These are phyloP conservation scores for Tenualosa ilisha DNA, from an alignment of 2,797 vertebrate genomes.

Conservation along the genomic window DNA sequence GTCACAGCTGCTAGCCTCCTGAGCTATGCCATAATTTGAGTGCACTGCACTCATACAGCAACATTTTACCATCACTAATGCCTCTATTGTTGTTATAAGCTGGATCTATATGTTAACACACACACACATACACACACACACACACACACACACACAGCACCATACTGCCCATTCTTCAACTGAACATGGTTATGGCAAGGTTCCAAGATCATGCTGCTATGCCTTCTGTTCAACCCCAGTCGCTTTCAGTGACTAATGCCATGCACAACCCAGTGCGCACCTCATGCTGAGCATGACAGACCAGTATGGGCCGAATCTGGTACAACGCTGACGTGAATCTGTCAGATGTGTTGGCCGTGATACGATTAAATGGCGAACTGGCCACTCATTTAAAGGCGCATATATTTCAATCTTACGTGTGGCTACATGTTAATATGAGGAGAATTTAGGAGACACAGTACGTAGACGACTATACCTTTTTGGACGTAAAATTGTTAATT, in stretches of 20 bases:
- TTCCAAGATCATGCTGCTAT: slow-evolving; percentile 7
- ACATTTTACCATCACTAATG: not conserved
- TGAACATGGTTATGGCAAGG: not conserved
- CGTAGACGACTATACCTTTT: not conserved
- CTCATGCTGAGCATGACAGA: slow-evolving; percentile 9
- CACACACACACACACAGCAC: not conserved
- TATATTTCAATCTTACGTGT: not conserved
- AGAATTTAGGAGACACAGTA: not conserved
- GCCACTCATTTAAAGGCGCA: not conserved
- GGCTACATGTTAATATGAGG: not conserved
- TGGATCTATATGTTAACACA: not conserved
- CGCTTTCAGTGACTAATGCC: not conserved
- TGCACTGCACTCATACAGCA: not conserved
- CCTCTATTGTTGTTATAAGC: not conserved
- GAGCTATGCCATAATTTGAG: not conserved
- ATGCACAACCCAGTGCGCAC: not conserved
- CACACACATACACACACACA: too few relatives aligned
- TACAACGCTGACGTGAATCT: not conserved
- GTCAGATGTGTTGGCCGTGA: not conserved
- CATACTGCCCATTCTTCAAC: not conserved
- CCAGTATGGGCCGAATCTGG: not conserved
- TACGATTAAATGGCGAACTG: not conserved
- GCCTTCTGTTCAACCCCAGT: slow-evolving; percentile 22
- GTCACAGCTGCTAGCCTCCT: not conserved
- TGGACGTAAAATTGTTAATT: not conserved